phyloP scores from a whole-genome alignment of 2,888 invertebrate genomes.

The Eupithecia vulgata region DNA sequence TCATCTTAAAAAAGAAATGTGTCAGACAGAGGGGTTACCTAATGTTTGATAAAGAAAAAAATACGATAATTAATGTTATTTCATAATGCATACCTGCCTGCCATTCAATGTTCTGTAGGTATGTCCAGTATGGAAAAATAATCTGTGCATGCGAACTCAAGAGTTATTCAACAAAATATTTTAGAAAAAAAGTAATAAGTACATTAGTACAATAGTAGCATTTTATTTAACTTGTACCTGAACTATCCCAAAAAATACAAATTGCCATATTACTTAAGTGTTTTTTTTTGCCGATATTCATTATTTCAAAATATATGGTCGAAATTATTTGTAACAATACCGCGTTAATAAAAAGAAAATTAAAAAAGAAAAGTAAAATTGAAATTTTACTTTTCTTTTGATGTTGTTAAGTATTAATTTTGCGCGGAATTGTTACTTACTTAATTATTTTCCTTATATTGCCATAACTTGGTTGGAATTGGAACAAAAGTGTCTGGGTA shows the following conservation, averaged over 20 bases:
- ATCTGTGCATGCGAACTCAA: neutral
- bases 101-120: neutral
- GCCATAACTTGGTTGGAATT: neutral
- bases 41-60: neutral
- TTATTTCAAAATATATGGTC: too few species aligned
- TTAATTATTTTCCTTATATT: too few species aligned
- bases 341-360: too few species aligned
- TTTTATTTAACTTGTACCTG: neutral
- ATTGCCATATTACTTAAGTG: too few species aligned
- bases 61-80: neutral
- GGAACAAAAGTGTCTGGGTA: neutral
- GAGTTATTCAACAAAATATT: neutral
- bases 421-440: too few species aligned
- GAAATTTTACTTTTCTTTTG: too few species aligned
- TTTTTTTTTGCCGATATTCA: too few species aligned
- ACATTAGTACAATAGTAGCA: too few species aligned
- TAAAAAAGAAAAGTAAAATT: too few species aligned
- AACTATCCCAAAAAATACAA: neutral
- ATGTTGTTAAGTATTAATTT: too few species aligned
- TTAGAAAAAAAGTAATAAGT: too few species aligned
- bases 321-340: too few species aligned
- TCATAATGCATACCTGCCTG: neutral
- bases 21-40: slow-evolving; percentile 4
- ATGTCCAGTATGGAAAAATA: neutral
- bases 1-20: slow-evolving; percentile 13